Evolutionary conservation across 2,888 invertebrate species (phyloP).

Genomic region (Agrochola lota): DNA sequence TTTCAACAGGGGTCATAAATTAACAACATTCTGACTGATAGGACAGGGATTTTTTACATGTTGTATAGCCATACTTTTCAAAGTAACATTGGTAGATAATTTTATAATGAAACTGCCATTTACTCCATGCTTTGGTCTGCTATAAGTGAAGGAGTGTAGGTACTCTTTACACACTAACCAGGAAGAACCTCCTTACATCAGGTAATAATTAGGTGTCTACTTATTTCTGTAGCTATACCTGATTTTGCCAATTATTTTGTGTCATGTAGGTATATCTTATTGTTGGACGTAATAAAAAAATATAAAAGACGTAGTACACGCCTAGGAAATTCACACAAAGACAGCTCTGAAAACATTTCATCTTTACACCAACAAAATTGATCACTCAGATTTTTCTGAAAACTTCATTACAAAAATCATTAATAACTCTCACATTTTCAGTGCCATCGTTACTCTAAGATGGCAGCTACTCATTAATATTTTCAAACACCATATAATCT

Average conservation of each 20-base stretch:
- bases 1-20: no score
- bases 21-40: no score
- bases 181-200: no score
- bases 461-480: conserved; percentile 83
- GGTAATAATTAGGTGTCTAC: no score
- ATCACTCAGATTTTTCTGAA: conserved; percentile 59
- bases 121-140: no score
- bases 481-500: conserved; percentile 83
- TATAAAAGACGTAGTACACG: neutral
- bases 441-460: conserved; percentile 80
- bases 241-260: no score
- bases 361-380: conserved; percentile 41
- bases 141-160: no score
- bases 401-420: conserved; percentile 77
- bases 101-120: neutral
- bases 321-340: neutral
- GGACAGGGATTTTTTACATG: no score
- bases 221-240: no score
- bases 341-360: conserved; percentile 18
- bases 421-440: conserved; percentile 73
- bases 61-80: neutral
- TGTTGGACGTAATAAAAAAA: no score
- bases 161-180: no score
- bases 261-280: no score
- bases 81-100: neutral